Evolutionary conservation across 2,797 vertebrate genomes (phyloP).

Genomic region (Mallotus villosus): DNA sequence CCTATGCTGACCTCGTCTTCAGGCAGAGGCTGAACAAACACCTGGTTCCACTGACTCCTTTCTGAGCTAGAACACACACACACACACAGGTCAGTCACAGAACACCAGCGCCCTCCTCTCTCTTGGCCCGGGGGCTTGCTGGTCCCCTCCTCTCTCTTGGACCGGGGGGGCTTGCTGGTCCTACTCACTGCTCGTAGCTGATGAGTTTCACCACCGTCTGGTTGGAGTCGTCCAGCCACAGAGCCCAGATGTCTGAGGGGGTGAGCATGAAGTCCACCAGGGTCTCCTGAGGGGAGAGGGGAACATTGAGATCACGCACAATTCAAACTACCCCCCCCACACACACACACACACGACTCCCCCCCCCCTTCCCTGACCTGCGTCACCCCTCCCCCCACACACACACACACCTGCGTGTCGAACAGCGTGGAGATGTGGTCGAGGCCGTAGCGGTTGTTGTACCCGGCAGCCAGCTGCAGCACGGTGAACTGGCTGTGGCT

Average conservation of each 20-base stretch:
- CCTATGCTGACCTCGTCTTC: slow-evolving; percentile 87
- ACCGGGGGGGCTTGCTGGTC: not conserved
- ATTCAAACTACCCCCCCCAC: not conserved
- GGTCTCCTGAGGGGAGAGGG: slow-evolving; percentile 76
- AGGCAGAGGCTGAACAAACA: slow-evolving; percentile 88
- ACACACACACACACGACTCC: not conserved
- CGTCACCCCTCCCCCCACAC: no score
- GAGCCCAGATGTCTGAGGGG: slow-evolving; percentile 87
- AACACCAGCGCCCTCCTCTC: no score
- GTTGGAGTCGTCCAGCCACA: slow-evolving; percentile 90
- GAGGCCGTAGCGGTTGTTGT: slow-evolving; percentile 86
- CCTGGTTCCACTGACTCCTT: slow-evolving; percentile 92
- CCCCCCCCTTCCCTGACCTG: no score
- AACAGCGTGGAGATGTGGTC: slow-evolving; percentile 91
- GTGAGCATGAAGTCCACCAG: slow-evolving; percentile 90
- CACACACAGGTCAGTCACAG: not conserved
- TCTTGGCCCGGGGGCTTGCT: not conserved
- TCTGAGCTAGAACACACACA: slow-evolving; percentile 74
- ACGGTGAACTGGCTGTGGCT: slow-evolving; percentile 89
- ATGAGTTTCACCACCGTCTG: slow-evolving; percentile 87
- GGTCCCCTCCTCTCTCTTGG: not conserved
- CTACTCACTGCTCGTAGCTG: slow-evolving; percentile 91
- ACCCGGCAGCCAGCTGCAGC: slow-evolving; percentile 85
- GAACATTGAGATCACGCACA: not conserved
- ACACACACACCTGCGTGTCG: slow-evolving; percentile 38